Conservation (phyloP, 2,888 invertebrate species). For the Rhagonycha lutea region DNA sequence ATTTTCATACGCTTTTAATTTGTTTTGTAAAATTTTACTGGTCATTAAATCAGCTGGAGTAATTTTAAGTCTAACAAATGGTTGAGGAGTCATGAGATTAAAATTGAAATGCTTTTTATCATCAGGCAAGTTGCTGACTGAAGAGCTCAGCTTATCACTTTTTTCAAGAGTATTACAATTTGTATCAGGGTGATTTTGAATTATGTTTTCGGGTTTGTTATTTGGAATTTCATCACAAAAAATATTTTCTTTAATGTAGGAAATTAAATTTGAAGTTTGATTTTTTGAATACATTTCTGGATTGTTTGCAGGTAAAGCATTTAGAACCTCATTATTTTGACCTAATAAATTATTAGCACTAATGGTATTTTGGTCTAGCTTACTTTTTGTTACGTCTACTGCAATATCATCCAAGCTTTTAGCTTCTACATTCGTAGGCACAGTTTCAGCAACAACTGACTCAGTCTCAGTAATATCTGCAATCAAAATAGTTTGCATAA, state of each 20-base stretch:
- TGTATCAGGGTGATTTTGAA: not conserved
- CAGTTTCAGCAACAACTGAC: not conserved
- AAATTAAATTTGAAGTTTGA: slow-evolving; percentile 5
- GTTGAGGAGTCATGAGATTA: not conserved
- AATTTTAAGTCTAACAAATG: not conserved
- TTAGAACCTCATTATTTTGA: not conserved
- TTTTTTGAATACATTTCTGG: not conserved
- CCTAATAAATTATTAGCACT: not conserved
- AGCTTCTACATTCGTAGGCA: not conserved
- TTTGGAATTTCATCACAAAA: not conserved
- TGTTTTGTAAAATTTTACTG: slow-evolving; percentile 32
- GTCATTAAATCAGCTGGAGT: slow-evolving; percentile 5
- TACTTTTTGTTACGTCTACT: slow-evolving; percentile 15
- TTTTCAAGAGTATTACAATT: not conserved
- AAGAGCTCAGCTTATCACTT: not conserved
- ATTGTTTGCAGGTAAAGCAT: not conserved
- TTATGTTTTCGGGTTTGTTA: not conserved
- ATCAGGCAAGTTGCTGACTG: not conserved
- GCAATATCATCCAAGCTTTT: not conserved
- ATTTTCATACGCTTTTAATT: slow-evolving; percentile 46
- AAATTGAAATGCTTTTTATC: not conserved
- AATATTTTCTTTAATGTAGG: slow-evolving; percentile 14
- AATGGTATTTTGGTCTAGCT: slow-evolving; percentile 7
- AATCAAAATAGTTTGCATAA: not conserved
- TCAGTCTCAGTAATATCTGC: slow-evolving; percentile 1